phyloP scores from a whole-genome alignment of 2,888 invertebrate genomes.

The Odontothrips loti region DNA sequence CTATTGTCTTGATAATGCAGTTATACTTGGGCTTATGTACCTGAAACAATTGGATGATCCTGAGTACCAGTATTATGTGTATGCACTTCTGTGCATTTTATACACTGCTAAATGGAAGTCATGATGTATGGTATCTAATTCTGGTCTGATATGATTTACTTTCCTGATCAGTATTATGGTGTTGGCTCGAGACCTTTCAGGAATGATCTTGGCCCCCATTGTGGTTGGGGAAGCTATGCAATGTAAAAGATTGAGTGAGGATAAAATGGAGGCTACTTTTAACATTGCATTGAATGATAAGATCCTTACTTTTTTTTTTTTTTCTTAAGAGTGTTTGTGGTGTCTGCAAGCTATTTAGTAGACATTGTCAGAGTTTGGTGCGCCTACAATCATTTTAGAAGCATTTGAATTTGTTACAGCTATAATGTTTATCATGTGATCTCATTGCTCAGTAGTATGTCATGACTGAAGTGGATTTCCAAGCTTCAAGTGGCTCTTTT shows the following conservation, averaged over 20 bases:
- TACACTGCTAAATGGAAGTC: background rate
- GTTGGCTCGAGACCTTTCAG: background rate
- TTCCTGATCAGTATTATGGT: slow-evolving; percentile 6
- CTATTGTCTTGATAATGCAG: background rate
- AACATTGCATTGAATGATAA: background rate
- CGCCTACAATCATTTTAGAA: background rate
- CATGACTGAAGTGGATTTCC: background rate
- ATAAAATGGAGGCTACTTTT: background rate
- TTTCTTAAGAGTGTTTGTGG: background rate
- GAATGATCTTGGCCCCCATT: background rate
- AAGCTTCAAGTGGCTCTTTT: background rate
- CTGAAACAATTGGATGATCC: background rate
- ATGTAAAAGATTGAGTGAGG: background rate
- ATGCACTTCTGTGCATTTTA: background rate
- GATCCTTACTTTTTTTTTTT: background rate
- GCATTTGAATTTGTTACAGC: background rate
- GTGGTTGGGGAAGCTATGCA: background rate
- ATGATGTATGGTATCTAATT: background rate
- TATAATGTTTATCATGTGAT: background rate
- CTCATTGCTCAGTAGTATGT: background rate
- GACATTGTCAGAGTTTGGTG: background rate
- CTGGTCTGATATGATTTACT: background rate
- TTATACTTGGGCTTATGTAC: slow-evolving; percentile 7
- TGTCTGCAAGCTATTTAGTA: background rate
- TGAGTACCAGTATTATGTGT: slow-evolving; percentile 9